These are phyloP conservation scores for Micrasema longulum DNA, from an alignment of 1,140 invertebrate genomes.

Conservation along the genomic window DNA sequence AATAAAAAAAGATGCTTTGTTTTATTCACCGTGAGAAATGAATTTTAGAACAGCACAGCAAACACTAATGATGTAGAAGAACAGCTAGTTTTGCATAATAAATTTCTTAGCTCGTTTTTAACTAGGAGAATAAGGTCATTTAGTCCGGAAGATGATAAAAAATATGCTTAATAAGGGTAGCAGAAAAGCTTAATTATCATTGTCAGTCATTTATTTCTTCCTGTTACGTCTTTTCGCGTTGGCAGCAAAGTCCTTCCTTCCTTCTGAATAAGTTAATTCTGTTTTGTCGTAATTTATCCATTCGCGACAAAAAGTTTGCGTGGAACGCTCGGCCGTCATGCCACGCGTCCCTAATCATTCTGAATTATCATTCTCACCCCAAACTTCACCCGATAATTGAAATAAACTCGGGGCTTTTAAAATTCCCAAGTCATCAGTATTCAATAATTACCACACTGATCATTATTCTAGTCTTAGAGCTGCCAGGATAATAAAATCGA, in stretches of 20 bases:
- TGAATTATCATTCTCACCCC: constrained; percentile 11
- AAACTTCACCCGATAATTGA: constrained; percentile 20
- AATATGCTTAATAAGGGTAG: not conserved
- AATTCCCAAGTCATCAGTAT: constrained; percentile 13
- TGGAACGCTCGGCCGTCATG: not conserved
- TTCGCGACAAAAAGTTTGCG: constrained; percentile 25
- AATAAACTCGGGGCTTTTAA: constrained; percentile 6
- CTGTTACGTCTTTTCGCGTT: not conserved
- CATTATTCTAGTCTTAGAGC: not conserved
- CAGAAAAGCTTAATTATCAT: constrained; percentile 27
- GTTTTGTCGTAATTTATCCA: constrained; percentile 29
- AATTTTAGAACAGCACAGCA: too few species aligned
- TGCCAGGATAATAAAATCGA: too few species aligned
- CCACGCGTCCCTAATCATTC: not conserved
- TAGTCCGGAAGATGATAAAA: too few species aligned
- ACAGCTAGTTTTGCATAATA: too few species aligned
- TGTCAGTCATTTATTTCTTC: constrained; percentile 28
- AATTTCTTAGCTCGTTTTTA: too few species aligned
- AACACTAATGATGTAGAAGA: too few species aligned
- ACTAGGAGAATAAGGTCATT: too few species aligned
- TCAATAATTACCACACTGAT: constrained; percentile 13
- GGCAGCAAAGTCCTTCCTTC: constrained; percentile 13
- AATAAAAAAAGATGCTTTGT: too few species aligned
- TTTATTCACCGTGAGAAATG: too few species aligned
- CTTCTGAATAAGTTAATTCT: constrained; percentile 22